These are phyloP conservation scores for Perca schrenkii DNA, from an alignment of 2,113 vertebrate species.

Conservation along the genomic window DNA sequence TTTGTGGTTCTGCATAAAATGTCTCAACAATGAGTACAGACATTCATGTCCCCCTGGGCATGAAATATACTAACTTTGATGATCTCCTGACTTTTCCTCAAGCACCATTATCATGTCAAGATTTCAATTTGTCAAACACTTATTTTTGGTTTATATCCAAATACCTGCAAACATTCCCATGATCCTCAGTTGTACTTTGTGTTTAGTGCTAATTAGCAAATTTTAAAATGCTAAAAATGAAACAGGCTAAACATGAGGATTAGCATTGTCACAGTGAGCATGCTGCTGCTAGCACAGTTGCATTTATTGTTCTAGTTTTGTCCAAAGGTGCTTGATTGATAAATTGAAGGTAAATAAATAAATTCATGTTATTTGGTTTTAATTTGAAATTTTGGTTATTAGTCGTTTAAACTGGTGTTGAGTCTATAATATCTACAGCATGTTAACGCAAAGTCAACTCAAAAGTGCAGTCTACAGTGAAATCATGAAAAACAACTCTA, in stretches of 20 bases:
- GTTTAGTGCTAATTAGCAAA: not conserved
- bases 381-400: not conserved
- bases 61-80: not conserved
- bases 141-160: not conserved
- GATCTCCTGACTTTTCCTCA: not conserved
- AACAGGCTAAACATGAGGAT: too few relatives aligned
- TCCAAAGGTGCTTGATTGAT: not conserved
- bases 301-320: not conserved
- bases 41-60: not conserved
- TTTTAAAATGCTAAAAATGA: not conserved
- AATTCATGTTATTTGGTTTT: not conserved
- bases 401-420: too few relatives aligned
- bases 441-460: not conserved
- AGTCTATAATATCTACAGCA: not conserved
- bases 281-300: not conserved
- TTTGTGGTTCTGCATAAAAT: not conserved
- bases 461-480: constrained; percentile 5
- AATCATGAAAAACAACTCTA: constrained; percentile 21
- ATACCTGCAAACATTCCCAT: not conserved
- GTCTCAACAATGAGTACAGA: not conserved
- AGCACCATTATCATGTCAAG: not conserved
- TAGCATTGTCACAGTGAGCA: too few relatives aligned
- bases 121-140: not conserved
- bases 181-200: not conserved
- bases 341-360: too few relatives aligned